Base-by-base conservation (phyloP, 2,113 vertebrate species). In the Sander lucioperca region DNA sequence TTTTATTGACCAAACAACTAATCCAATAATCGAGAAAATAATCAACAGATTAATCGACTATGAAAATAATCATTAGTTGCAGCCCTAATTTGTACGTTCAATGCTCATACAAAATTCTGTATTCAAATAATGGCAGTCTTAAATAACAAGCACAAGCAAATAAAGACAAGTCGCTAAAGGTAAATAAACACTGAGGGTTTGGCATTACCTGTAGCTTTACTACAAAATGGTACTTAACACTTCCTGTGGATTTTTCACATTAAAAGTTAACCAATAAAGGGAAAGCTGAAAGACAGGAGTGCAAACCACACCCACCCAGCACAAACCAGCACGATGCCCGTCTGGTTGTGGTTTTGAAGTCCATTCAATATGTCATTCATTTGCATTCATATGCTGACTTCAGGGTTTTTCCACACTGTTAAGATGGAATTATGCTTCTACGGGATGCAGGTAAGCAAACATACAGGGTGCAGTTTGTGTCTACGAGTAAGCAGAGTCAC, bases 241-340 rank as follows among this genome's bases (percentile, higher is more conserved):
- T 51, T 62, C 9, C 45, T 64, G 47, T 10, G 5, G 3, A 19
- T 9, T 56, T 10, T 65, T 43, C 73, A 65, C 33, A 54, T 27
- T 54, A 21, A 43, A 64, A 64, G 59, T 10, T 16, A 18, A 65
- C 50, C 27, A 27, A 53, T 25, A 36, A 50, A 25, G 0, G 47
- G 51, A 61, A 21, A n/a, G 43, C 75, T 50, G 16, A 78, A 48
- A 61, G n/a, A 18, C 27, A 21, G 21, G 3, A 61, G 27, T 25
- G 56, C 27, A 77, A 27, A 8, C 51, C 43, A 33, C 63, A 48
- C 74, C 74, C 53, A 25, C 30, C 45, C 36, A 5, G 70, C 56
- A 59, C 23, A 36, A 39, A 39, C 36, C 36, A 39, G 36, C 36
- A 39, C 36, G 0, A 36, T 36, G 36, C 36, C 36, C 1, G 36